A percentile compares a stretch with the other conserved stretches of the same genome.
Evolutionary conservation across 2,797 vertebrate species (phyloP).

Genomic region (Ctenosaura bakeri): DNA sequence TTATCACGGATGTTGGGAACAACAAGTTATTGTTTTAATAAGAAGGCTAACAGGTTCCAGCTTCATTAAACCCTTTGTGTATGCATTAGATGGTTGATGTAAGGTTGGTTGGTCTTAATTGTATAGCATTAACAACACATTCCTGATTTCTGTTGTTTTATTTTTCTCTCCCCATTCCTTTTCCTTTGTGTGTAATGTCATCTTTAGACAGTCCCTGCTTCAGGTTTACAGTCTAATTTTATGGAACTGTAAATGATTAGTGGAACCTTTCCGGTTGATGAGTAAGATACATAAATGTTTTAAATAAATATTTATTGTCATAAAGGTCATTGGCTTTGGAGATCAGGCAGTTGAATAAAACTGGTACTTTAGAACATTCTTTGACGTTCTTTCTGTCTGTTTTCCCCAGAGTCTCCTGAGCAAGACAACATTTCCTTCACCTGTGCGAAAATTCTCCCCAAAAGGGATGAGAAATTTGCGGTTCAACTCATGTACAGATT

Average conservation of each 20-base stretch:
- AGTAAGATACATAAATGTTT: too few relatives aligned
- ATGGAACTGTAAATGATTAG: too few relatives aligned
- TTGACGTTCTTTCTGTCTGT: fast-evolving
- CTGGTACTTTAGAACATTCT: background rate
- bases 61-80: background rate
- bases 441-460: constrained; percentile 74
- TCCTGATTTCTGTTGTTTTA: background rate
- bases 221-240: too few relatives aligned
- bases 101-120: too few relatives aligned
- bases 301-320: background rate
- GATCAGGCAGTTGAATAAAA: background rate
- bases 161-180: background rate
- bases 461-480: constrained; percentile 76
- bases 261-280: too few relatives aligned
- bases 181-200: background rate
- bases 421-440: constrained; percentile 81
- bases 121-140: background rate
- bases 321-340: background rate
- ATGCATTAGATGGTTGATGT: background rate
- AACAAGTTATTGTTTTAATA: background rate
- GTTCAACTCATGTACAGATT: constrained; percentile 68
- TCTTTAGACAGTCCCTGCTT: background rate
- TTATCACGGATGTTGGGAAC: background rate
- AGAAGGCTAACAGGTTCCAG: background rate
- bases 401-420: constrained; percentile 85